These are phyloP conservation scores for Tursiops truncatus DNA, from an alignment of 2,113 vertebrate genomes.

Conservation along the genomic window DNA sequence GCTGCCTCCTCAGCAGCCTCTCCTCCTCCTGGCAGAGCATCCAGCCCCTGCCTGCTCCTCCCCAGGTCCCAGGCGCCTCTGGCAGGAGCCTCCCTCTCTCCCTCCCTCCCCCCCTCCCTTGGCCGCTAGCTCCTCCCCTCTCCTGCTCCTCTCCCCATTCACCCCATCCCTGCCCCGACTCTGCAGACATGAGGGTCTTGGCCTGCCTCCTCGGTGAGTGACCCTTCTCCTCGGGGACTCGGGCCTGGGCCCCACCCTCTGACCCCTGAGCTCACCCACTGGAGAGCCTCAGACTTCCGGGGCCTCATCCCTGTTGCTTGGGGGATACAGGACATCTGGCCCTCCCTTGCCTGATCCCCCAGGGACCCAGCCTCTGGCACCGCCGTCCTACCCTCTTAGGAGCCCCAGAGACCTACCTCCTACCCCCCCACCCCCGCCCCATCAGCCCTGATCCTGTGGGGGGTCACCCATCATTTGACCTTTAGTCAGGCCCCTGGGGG, in stretches of 20 bases:
- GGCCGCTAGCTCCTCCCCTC: background rate
- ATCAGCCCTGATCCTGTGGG: background rate
- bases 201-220: conserved; percentile 77
- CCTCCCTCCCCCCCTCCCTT: background rate
- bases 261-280: conserved; percentile 1
- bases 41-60: conserved; percentile 56
- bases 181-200: conserved; percentile 72
- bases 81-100: conserved; percentile 2
- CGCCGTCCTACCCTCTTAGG: background rate
- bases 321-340: background rate
- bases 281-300: background rate
- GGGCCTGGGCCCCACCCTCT: background rate
- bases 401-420: background rate
- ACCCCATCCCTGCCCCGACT: background rate
- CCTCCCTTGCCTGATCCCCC: background rate
- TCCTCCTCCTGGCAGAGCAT: conserved; percentile 54
- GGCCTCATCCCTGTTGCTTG: background rate
- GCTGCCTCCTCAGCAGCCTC: conserved; percentile 40
- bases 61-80: conserved; percentile 11
- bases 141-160: background rate
- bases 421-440: too few species aligned
- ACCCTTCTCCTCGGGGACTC: background rate
- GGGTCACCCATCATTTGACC: background rate
- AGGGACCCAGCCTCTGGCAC: background rate
- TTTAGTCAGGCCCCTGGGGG: background rate